Evolutionary conservation across 2,113 vertebrate genomes (phyloP).

Genomic region (Epinephelus moara): DNA sequence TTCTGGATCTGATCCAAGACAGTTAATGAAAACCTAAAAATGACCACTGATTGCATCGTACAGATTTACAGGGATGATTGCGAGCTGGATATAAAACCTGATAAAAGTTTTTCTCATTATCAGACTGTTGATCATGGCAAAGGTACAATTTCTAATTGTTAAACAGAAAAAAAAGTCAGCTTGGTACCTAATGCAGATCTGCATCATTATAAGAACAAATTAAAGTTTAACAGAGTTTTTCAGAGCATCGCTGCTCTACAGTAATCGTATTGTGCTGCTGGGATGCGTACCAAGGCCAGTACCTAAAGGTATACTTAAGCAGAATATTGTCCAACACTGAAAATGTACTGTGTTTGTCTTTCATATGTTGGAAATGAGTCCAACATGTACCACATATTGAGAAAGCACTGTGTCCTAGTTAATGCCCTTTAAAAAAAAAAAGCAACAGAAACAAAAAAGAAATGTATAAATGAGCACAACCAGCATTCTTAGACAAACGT

Average conservation of each 20-base stretch:
- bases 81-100: not conserved
- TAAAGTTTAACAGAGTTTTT: not conserved
- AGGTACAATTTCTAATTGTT: not conserved
- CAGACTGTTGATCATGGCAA: not conserved
- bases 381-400: slow-evolving; percentile 4
- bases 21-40: not conserved
- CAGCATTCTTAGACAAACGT: slow-evolving; percentile 4
- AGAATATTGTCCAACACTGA: not conserved
- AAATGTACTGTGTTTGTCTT: not conserved
- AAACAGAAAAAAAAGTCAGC: not conserved
- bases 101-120: slow-evolving; percentile 1
- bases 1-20: slow-evolving; percentile 17
- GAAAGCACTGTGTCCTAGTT: not conserved
- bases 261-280: not conserved
- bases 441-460: not conserved
- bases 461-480: slow-evolving; percentile 4
- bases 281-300: not conserved
- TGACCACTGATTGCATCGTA: not conserved
- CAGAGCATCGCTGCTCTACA: slow-evolving; percentile 1
- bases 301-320: slow-evolving; percentile 11
- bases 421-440: slow-evolving; percentile 15
- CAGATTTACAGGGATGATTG: slow-evolving; percentile 9
- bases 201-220: not conserved
- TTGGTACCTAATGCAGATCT: slow-evolving; percentile 13
- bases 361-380: not conserved